Conservation (phyloP, 1,140 invertebrate genomes). For the Atopsyche davidsoni region DNA sequence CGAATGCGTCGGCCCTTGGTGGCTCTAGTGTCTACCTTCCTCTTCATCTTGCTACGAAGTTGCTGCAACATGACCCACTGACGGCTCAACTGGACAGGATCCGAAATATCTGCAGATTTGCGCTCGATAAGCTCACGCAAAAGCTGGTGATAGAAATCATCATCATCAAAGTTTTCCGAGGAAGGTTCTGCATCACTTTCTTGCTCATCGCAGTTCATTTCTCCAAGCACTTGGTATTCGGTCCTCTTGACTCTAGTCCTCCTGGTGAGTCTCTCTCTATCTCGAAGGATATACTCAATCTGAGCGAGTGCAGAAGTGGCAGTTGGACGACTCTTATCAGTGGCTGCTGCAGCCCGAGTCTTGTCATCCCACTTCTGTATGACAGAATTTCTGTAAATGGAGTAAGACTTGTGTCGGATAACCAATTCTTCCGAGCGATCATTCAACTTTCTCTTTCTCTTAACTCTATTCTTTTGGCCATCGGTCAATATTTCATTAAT, state of each 20-base stretch:
- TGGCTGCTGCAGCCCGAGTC: conserved; percentile 62
- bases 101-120: conserved; percentile 74
- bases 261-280: conserved; percentile 69
- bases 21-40: conserved; percentile 83
- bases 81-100: conserved; percentile 72
- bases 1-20: conserved; percentile 88
- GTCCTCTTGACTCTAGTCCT: conserved; percentile 77
- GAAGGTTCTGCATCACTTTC: conserved; percentile 60
- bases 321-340: conserved; percentile 54
- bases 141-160: conserved; percentile 94
- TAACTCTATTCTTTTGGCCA: conserved; percentile 45
- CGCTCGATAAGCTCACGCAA: conserved; percentile 87
- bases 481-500: conserved; percentile 38
- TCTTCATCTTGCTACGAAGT: conserved; percentile 82
- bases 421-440: conserved; percentile 60
- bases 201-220: conserved; percentile 35
- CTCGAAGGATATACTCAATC: conserved; percentile 77
- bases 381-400: conserved; percentile 65
- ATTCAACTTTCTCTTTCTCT: conserved; percentile 56
- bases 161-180: conserved; percentile 90
- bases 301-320: conserved; percentile 77
- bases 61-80: conserved; percentile 90
- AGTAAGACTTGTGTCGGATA: conserved; percentile 58
- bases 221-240: conserved; percentile 67
- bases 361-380: conserved; percentile 93